phyloP scores from a whole-genome alignment of 1,140 invertebrate genomes.

The Pseudobourletiella spinata region DNA sequence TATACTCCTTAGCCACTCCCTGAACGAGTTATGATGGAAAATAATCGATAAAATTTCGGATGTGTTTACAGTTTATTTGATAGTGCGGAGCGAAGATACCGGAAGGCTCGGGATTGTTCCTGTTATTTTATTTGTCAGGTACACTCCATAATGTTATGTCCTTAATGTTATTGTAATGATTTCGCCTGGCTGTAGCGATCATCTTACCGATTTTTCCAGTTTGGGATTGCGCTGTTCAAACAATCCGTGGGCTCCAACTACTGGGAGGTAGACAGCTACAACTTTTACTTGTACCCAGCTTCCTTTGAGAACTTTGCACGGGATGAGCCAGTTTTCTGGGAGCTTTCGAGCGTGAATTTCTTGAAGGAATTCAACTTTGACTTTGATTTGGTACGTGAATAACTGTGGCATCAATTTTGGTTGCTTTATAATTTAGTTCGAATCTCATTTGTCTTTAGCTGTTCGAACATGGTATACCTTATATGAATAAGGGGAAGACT shows the following conservation, averaged over 20 bases:
- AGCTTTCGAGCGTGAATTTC: slow-evolving; percentile 55
- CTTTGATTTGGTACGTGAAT: slow-evolving; percentile 62
- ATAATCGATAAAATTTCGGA: no score
- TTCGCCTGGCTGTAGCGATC: no score
- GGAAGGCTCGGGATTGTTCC: slow-evolving; percentile 48
- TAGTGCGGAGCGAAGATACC: slow-evolving; percentile 51
- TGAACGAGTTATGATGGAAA: no score
- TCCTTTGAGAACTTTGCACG: slow-evolving; percentile 49
- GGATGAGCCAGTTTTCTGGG: slow-evolving; percentile 48
- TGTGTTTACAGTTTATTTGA: slow-evolving; percentile 65
- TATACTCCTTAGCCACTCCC: no score
- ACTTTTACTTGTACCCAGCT: slow-evolving; percentile 57
- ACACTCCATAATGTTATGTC: no score
- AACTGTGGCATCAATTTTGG: no score
- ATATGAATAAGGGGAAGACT: slow-evolving; percentile 49
- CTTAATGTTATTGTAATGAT: no score
- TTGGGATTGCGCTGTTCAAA: slow-evolving; percentile 53
- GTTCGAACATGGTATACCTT: slow-evolving; percentile 56
- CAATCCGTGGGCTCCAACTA: slow-evolving; percentile 47
- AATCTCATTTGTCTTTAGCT: no score
- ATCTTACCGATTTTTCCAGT: slow-evolving; percentile 45
- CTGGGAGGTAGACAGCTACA: slow-evolving; percentile 54
- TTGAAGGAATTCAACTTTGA: slow-evolving; percentile 56
- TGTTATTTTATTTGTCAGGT: slow-evolving; percentile 46
- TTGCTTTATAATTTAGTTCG: no score